phyloP scores from a whole-genome alignment of 2,888 invertebrate species.

The Dusona sp. region DNA sequence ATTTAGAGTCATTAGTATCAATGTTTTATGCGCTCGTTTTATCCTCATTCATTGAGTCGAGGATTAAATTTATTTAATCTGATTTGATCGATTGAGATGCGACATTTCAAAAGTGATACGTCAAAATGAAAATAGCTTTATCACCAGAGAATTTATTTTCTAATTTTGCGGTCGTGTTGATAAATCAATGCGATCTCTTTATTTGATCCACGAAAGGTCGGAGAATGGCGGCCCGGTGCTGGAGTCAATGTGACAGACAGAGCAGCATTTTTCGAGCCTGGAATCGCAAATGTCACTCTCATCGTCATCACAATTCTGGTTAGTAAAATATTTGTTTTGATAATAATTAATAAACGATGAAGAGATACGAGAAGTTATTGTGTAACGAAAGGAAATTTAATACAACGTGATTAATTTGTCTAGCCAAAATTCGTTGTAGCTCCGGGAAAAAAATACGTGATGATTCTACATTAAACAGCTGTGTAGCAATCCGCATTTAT shows the following conservation, averaged over 20 bases:
- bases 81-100: too few relatives aligned
- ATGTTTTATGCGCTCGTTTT: background rate
- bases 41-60: background rate
- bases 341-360: background rate
- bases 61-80: background rate
- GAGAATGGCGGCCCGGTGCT: slow-evolving; percentile 89
- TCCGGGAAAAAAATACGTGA: background rate
- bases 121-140: background rate
- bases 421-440: background rate
- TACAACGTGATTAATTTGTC: background rate
- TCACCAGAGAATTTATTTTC: background rate
- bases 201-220: slow-evolving; percentile 84
- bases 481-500: slow-evolving; percentile 22
- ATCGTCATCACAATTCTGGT: slow-evolving; percentile 92
- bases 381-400: background rate
- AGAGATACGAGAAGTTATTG: background rate
- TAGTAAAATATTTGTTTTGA: slow-evolving; percentile 79
- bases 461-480: background rate
- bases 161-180: background rate
- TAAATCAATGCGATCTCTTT: background rate
- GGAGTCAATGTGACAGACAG: slow-evolving; percentile 90
- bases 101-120: background rate
- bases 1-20: background rate
- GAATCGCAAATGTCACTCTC: slow-evolving; percentile 90
- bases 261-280: slow-evolving; percentile 90